Evolutionary conservation across 92 coral and sea anemone species (phyloP).

Genomic region (Blastomussa wellsi): DNA sequence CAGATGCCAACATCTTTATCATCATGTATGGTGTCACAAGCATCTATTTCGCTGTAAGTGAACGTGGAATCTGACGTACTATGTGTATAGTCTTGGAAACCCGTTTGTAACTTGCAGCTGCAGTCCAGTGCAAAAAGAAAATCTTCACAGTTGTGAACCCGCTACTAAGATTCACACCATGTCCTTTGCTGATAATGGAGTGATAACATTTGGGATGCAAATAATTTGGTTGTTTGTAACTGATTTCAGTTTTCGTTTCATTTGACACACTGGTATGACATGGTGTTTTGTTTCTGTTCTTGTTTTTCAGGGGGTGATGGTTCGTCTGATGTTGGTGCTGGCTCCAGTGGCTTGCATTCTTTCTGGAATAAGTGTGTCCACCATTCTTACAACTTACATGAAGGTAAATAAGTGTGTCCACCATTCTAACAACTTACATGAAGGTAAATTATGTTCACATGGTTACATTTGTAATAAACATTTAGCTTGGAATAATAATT

Average conservation of each 20-base stretch:
- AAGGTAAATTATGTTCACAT: conserved; percentile 90
- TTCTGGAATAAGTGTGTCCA: conserved; percentile 96
- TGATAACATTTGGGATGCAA: too few relatives aligned
- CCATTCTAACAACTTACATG: conserved; percentile 92
- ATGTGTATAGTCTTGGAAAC: not conserved
- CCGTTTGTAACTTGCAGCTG: too few relatives aligned
- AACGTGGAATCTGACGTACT: not conserved
- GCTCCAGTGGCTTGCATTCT: conserved; percentile 99
- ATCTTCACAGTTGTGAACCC: too few relatives aligned
- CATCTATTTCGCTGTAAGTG: conserved; percentile 91
- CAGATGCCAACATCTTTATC: conserved; percentile 97
- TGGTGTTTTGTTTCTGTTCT: not conserved
- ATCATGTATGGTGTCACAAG: conserved; percentile 92
- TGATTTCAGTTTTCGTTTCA: not conserved
- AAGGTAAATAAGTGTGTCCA: conserved; percentile 91
- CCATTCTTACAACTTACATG: conserved; percentile 92
- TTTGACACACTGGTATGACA: not conserved
- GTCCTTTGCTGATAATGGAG: too few relatives aligned
- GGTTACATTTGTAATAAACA: not conserved
- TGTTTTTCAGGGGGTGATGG: conserved; percentile 90
- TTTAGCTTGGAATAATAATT: not conserved
- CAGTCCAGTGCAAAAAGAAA: too few relatives aligned
- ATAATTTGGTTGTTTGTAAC: too few relatives aligned
- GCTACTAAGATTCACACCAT: too few relatives aligned
- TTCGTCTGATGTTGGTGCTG: conserved; percentile 95